Base-by-base conservation (phyloP, 2,797 vertebrate genomes). In the Rhinatrema bivittatum region DNA sequence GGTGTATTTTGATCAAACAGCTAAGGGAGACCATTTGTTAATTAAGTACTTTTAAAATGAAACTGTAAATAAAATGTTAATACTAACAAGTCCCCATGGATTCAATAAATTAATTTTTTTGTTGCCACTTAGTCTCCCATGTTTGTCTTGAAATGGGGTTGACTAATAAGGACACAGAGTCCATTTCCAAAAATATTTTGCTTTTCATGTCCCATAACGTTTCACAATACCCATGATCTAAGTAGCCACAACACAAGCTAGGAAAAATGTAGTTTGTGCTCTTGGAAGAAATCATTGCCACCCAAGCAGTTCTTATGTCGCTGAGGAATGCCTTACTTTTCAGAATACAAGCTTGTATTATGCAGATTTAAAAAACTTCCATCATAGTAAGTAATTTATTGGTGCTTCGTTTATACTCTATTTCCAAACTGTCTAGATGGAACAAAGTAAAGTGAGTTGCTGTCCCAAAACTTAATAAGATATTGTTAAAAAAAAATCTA, bases 21-120 rank as follows among this genome's bases (percentile, higher is more conserved):
- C n/a, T n/a, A n/a, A n/a, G n/a, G n/a, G n/a, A n/a, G n/a, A n/a
- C 19, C 4, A 7, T 1, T 1, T 6, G 9, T 10, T 2, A 25
- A 53, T 10, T 2, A 25, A 53, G 43, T 48, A 43, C 24, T 20
- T 17, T 3, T 4, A n/a, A 4, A 2, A 4, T 37, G 7, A 32
- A 9, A 37, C 23, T 4, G 7, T 3, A 16, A 9, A 16, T 9
- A 10, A 40, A 42, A 45, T n/a, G n/a, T n/a, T n/a, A n/a, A n/a
- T n/a, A n/a, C n/a, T n/a, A n/a, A n/a, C n/a, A 42, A 1, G 40
- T 9, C 3, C 17, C 5, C 15, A 1, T 35, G 15, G n/a, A 6
- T 5, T 42, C 42, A 47, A n/a, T n/a, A n/a, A n/a, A 32, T 1
- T 0, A 1, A 38, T 4, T 5, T 47, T 47, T 42, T 40, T 38